Percentiles rank a stretch among this genome's conserved stretches.
phyloP scores from a whole-genome alignment of 2,888 invertebrate species.

The Minunthozetes semirufus region DNA sequence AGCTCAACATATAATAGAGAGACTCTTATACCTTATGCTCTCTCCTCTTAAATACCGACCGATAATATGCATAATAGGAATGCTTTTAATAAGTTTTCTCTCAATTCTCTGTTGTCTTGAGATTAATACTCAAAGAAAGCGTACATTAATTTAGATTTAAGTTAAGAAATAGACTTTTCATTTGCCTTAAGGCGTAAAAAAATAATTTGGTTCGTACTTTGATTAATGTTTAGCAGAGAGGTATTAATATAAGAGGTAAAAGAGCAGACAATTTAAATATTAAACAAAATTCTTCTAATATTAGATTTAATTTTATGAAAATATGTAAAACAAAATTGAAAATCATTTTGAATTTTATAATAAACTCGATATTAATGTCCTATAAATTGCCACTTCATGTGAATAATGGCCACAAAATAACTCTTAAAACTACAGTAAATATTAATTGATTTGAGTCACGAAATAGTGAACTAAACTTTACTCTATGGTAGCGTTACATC shows the following conservation, averaged over 20 bases:
- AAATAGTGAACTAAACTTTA: neutral
- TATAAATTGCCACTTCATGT: constrained; percentile 26
- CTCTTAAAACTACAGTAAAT: neutral
- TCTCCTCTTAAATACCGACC: no score
- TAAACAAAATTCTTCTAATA: neutral
- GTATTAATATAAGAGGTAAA: no score
- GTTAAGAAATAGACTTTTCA: neutral
- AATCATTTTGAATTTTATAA: no score
- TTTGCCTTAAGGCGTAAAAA: constrained; percentile 4
- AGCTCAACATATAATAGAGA: no score
- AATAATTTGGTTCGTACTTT: no score
- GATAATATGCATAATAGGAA: no score
- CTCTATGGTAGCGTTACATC: neutral
- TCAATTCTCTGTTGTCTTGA: no score
- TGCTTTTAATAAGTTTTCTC: no score
- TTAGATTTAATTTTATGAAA: neutral
- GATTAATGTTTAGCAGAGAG: no score
- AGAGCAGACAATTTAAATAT: constrained; percentile 5
- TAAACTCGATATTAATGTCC: constrained; percentile 7
- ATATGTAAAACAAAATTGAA: neutral
- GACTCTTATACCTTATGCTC: no score
- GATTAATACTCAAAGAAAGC: neutral
- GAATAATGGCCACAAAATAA: constrained; percentile 18
- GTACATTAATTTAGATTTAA: constrained; percentile 2
- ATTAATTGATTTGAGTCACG: constrained; percentile 28